Conservation (phyloP, 2,888 invertebrate species). For the Drosophila robusta region DNA sequence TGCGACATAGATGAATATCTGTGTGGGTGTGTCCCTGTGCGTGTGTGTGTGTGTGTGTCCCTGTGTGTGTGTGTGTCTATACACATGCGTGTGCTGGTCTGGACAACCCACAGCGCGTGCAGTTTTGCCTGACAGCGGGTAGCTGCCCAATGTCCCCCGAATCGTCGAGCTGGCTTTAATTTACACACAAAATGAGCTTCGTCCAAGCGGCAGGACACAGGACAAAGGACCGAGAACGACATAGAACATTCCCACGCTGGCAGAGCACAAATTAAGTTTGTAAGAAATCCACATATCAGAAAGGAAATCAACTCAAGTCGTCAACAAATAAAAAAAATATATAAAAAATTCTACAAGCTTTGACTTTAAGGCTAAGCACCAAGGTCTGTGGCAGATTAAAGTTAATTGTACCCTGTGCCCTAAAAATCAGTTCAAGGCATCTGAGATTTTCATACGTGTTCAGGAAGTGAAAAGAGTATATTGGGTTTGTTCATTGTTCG, state of each 20-base stretch:
- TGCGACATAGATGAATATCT: conserved; percentile 76
- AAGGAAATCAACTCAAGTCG: conserved; percentile 62
- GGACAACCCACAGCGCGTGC: conserved; percentile 40
- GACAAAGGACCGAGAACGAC: conserved; percentile 9
- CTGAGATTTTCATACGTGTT: neutral
- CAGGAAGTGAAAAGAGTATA: too few species aligned
- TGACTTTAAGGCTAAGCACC: conserved; percentile 27
- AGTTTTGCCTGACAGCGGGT: conserved; percentile 50
- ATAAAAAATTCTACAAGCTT: conserved; percentile 14
- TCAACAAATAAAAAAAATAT: conserved; percentile 17
- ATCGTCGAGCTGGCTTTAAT: conserved; percentile 47
- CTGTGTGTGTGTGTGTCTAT: conserved; percentile 16
- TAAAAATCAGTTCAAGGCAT: neutral
- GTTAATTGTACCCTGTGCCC: neutral
- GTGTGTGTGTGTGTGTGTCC: conserved; percentile 3
- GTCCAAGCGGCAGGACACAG: conserved; percentile 21
- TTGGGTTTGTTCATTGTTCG: too few species aligned
- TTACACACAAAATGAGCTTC: conserved; percentile 61
- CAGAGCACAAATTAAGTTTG: conserved; percentile 68
- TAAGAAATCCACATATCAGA: conserved; percentile 31
- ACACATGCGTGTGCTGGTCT: conserved; percentile 10
- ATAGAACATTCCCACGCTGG: conserved; percentile 21
- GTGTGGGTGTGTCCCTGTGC: conserved; percentile 29
- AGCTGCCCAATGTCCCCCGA: conserved; percentile 43
- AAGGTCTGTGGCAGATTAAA: neutral